Evolutionary conservation across 1,140 invertebrate species (phyloP).

Genomic region (Eumaeus atala): DNA sequence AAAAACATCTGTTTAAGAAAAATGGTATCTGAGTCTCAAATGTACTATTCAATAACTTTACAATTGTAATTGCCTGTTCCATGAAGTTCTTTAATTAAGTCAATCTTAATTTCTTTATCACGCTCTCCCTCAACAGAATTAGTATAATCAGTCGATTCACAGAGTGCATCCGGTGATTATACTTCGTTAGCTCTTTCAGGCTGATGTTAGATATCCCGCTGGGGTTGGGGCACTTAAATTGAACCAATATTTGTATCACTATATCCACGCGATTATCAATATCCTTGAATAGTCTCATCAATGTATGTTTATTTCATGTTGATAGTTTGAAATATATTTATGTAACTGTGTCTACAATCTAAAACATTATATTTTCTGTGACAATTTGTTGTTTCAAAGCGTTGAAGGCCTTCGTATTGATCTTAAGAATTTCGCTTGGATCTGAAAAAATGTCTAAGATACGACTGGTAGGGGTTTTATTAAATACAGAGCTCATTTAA

Average conservation of each 20-base stretch:
- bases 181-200: conserved; percentile 38
- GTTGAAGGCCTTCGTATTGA: too few relatives aligned
- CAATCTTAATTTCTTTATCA: conserved; percentile 24
- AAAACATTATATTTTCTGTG: background rate
- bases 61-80: background rate
- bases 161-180: conserved; percentile 39
- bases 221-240: conserved; percentile 4
- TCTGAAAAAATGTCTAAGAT: too few relatives aligned
- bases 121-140: conserved; percentile 23
- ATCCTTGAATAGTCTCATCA: background rate
- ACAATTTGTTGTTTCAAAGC: too few relatives aligned
- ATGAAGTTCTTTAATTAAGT: conserved; percentile 25
- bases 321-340: background rate
- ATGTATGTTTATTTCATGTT: too few relatives aligned
- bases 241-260: conserved; percentile 1
- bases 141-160: conserved; percentile 33
- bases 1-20: too few relatives aligned
- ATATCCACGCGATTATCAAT: background rate
- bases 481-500: too few relatives aligned
- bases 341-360: background rate
- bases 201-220: conserved; percentile 17
- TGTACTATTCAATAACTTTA: too few relatives aligned
- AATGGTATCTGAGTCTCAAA: too few relatives aligned
- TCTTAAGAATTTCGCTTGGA: too few relatives aligned
- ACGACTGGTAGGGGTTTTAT: too few relatives aligned